Base-by-base conservation (phyloP, 1,140 invertebrate species). In the Goniozus legneri region DNA sequence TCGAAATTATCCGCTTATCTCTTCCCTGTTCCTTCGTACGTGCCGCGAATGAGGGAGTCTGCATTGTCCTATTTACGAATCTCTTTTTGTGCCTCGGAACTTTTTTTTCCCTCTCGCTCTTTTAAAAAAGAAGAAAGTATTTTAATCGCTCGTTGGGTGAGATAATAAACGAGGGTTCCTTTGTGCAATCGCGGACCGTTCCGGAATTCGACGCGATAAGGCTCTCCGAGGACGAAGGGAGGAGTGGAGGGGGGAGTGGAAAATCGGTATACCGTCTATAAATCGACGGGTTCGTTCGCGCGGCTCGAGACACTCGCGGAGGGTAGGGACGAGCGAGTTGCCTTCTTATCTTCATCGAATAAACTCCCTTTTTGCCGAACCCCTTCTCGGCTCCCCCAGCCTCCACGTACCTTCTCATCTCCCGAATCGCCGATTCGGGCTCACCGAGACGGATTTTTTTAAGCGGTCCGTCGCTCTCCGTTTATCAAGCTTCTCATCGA, bases 401-500 rank as follows among this genome's bases (percentile, higher is more conserved):
- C n/a, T n/a, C n/a, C n/a, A 13, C 19, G 35, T 12, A 33, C 21
- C 36, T 16, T 18, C 22, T 10, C 14, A n/a, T 13, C 3, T 20
- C 6, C 13, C 24, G 10, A 4, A 27, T 6, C 4, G 4, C n/a
- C 3, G 32, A 34, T 34, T 15, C 6, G 15, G 24, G 10, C 4
- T 27, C 24, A 50, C 32, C 37, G 32, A 34, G 31, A 30, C 19
- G 47, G 37, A 52, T 33, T 48, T 56, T 52, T 56, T 49, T 46
- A 52, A 43, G 22, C 44, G 41, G 46, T 32, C 44, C 37, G 47
- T 53, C 47, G 46, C 36, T 44, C 20, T 52, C 54, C 54, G 54
- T 53, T 56, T 56, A 47, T 50, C 46, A 44, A 46, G 40, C 35
- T 21, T 50, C 35, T 21, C 50, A 50, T 54, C 54, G 36, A 53